Percentiles rank a stretch among this genome's conserved stretches.
These are phyloP conservation scores for Slavum lentiscoides DNA, from an alignment of 2,888 invertebrate species.

Conservation along the genomic window DNA sequence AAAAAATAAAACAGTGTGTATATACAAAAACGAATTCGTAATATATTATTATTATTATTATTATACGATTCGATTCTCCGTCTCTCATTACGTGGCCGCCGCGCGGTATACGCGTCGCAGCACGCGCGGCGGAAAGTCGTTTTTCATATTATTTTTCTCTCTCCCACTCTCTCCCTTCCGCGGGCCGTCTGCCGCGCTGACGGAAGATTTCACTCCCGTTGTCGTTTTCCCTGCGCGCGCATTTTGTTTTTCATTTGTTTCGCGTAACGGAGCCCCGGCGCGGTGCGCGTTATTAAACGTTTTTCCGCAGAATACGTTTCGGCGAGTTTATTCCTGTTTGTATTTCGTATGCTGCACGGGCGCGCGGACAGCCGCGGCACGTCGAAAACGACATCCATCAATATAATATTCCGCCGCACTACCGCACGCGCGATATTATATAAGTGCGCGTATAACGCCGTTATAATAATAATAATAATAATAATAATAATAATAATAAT, in stretches of 20 bases:
- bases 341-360: background rate
- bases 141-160: conserved; percentile 27
- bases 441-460: too few species aligned
- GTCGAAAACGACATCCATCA: conserved; percentile 46
- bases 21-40: conserved; percentile 3
- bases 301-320: background rate
- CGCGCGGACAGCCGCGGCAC: background rate
- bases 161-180: too few species aligned
- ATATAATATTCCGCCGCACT: conserved; percentile 11
- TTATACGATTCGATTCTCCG: conserved; percentile 38
- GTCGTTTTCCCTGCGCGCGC: conserved; percentile 1
- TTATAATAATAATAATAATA: too few species aligned
- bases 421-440: too few species aligned
- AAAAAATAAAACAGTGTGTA: background rate
- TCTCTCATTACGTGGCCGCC: conserved; percentile 38
- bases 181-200: background rate
- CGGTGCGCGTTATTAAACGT: conserved; percentile 28
- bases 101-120: background rate
- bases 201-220: background rate
- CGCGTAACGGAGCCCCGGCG: too few species aligned
- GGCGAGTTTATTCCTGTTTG: conserved; percentile 21
- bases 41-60: too few species aligned
- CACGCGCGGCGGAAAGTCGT: conserved; percentile 25
- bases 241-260: too few species aligned
- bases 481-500: too few species aligned